A percentile compares a stretch with the other conserved stretches of the same genome.
Conservation (phyloP, 1,140 invertebrate species). For the Drosophila bocki region DNA sequence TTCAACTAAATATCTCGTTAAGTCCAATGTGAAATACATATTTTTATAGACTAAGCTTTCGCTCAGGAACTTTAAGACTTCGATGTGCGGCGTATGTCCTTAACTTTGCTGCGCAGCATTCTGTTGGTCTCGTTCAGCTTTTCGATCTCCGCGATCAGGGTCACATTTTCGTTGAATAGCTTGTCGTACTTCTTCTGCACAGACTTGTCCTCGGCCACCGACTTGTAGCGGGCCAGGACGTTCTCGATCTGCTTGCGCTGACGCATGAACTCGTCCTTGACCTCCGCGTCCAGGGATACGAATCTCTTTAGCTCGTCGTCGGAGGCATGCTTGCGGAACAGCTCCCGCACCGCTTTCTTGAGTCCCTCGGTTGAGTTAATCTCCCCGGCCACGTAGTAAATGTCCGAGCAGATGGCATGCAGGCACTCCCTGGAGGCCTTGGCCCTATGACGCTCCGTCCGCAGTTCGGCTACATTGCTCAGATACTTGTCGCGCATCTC, state of each 20-base stretch:
- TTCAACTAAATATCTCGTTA: constrained; percentile 41
- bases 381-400: constrained; percentile 90
- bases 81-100: constrained; percentile 40
- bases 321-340: constrained; percentile 88
- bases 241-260: constrained; percentile 93
- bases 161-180: constrained; percentile 90
- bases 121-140: constrained; percentile 61
- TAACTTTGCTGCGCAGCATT: constrained; percentile 41
- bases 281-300: constrained; percentile 89
- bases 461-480: constrained; percentile 89
- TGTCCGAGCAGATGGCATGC: constrained; percentile 91
- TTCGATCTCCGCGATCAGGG: constrained; percentile 88
- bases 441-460: constrained; percentile 88
- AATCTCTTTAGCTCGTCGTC: constrained; percentile 88
- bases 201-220: constrained; percentile 60
- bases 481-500: constrained; percentile 91
- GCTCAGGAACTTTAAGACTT: background rate
- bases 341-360: constrained; percentile 90
- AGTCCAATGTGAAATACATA: constrained; percentile 61
- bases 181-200: constrained; percentile 68
- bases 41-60: constrained; percentile 31
- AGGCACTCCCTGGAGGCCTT: constrained; percentile 89
- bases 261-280: constrained; percentile 91
- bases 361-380: constrained; percentile 91
- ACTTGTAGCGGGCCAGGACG: constrained; percentile 88